phyloP scores from a whole-genome alignment of 2,888 invertebrate species.

The Thysanoteuthis rhombus region DNA sequence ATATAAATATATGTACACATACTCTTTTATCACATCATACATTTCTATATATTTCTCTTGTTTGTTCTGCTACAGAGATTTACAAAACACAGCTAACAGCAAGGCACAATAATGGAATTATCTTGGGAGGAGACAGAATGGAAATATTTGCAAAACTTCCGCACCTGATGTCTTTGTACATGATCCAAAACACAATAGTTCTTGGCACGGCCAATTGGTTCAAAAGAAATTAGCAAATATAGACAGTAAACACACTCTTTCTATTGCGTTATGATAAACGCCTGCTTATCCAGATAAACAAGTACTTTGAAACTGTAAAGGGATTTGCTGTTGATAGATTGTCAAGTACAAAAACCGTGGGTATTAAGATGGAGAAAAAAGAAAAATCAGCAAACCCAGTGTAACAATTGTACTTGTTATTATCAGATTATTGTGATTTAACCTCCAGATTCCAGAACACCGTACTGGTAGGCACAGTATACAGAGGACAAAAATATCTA shows the following conservation, averaged over 20 bases:
- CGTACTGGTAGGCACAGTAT: too few species aligned
- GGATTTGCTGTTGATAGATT: not conserved
- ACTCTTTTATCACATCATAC: not conserved
- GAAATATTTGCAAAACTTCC: not conserved
- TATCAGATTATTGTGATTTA: too few species aligned
- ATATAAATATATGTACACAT: too few species aligned
- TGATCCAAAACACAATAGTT: not conserved
- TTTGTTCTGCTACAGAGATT: constrained; percentile 12
- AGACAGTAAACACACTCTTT: not conserved
- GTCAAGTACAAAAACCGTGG: not conserved
- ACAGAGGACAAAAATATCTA: too few species aligned
- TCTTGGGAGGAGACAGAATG: not conserved
- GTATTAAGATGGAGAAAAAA: not conserved
- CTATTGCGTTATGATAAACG: not conserved
- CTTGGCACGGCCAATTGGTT: not conserved
- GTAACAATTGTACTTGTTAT: too few species aligned
- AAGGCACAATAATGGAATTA: not conserved
- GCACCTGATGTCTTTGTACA: not conserved
- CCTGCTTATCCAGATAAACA: not conserved
- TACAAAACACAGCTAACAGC: not conserved
- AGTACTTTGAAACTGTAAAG: not conserved
- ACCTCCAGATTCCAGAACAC: too few species aligned
- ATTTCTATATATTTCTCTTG: not conserved
- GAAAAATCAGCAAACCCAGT: too few species aligned
- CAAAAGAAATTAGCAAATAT: not conserved